phyloP scores from a whole-genome alignment of 2,888 invertebrate genomes.

The Exocentrus adspersus region DNA sequence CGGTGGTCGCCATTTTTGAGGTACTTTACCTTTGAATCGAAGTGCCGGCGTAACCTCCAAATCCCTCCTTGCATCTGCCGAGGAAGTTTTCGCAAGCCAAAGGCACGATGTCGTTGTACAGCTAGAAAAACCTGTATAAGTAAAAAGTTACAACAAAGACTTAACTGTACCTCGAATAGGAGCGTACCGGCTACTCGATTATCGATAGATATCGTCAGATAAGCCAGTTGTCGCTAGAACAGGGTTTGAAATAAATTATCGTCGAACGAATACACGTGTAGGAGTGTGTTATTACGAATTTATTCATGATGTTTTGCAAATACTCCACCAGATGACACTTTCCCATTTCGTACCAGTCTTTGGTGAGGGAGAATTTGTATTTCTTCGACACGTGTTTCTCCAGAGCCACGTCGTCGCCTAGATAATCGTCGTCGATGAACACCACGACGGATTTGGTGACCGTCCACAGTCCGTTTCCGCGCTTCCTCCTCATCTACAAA shows the following conservation, averaged over 20 bases:
- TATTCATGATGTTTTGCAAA: slow-evolving; percentile 60
- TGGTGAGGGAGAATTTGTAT: slow-evolving; percentile 63
- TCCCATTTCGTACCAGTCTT: slow-evolving; percentile 65
- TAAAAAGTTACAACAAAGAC: too few species aligned
- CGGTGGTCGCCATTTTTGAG: too few species aligned
- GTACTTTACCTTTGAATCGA: slow-evolving; percentile 68
- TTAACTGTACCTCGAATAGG: slow-evolving; percentile 73
- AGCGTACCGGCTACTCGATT: slow-evolving; percentile 65
- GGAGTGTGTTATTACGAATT: slow-evolving; percentile 49
- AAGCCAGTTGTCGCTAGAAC: slow-evolving; percentile 69
- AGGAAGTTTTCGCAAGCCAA: slow-evolving; percentile 69
- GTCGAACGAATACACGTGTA: too few species aligned
- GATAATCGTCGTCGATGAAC: slow-evolving; percentile 64
- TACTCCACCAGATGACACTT: slow-evolving; percentile 62
- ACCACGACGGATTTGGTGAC: slow-evolving; percentile 65
- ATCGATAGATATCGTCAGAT: slow-evolving; percentile 67
- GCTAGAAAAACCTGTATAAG: too few species aligned
- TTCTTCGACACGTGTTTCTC: slow-evolving; percentile 62
- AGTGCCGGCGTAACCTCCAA: slow-evolving; percentile 67
- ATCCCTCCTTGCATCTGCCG: slow-evolving; percentile 64
- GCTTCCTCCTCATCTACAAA: slow-evolving; percentile 56
- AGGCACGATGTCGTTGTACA: slow-evolving; percentile 70
- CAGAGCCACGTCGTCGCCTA: slow-evolving; percentile 68
- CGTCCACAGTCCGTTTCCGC: slow-evolving; percentile 65
- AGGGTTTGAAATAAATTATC: background rate